A percentile compares a stretch with the other conserved stretches of the same genome.
These are phyloP conservation scores for Scaptomyza caliginosa DNA, from an alignment of 2,888 invertebrate genomes.

Conservation along the genomic window DNA sequence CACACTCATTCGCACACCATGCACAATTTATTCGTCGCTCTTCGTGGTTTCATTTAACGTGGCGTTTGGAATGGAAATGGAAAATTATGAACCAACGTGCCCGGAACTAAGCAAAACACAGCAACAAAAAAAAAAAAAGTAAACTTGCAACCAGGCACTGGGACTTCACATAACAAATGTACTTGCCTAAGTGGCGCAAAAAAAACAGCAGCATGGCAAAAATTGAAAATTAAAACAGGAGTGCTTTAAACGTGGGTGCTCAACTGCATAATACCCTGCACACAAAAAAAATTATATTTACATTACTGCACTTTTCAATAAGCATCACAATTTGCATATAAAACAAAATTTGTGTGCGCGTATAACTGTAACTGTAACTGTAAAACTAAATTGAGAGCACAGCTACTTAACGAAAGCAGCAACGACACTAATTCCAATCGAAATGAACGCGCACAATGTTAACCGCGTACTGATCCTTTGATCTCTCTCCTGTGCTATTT, in stretches of 20 bases:
- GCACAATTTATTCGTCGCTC: conserved; percentile 64
- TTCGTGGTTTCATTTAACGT: conserved; percentile 61
- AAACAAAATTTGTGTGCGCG: not conserved
- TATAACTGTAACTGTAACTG: not conserved
- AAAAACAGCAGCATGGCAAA: conserved; percentile 33
- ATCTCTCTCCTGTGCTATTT: not conserved
- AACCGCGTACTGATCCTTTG: not conserved
- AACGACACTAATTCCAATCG: not conserved
- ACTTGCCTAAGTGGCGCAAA: conserved; percentile 68
- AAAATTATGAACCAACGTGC: conserved; percentile 76
- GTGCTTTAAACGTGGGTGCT: not conserved
- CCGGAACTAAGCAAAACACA: conserved; percentile 54
- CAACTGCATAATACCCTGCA: conserved; percentile 4
- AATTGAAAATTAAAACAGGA: conserved; percentile 61
- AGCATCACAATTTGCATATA: not conserved
- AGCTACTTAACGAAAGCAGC: not conserved
- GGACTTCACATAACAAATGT: conserved; percentile 73
- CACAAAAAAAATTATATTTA: too few relatives aligned
- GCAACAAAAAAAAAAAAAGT: not conserved
- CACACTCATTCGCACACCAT: conserved; percentile 13
- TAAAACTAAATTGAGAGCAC: not conserved
- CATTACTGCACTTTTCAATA: too few relatives aligned
- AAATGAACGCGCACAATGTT: not conserved
- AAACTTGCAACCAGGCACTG: conserved; percentile 16
- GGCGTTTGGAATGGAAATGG: conserved; percentile 67